Percentiles rank a stretch among this genome's conserved stretches.
These are phyloP conservation scores for Xyliphius kryptos DNA, from an alignment of 2,113 vertebrate species.

Conservation along the genomic window DNA sequence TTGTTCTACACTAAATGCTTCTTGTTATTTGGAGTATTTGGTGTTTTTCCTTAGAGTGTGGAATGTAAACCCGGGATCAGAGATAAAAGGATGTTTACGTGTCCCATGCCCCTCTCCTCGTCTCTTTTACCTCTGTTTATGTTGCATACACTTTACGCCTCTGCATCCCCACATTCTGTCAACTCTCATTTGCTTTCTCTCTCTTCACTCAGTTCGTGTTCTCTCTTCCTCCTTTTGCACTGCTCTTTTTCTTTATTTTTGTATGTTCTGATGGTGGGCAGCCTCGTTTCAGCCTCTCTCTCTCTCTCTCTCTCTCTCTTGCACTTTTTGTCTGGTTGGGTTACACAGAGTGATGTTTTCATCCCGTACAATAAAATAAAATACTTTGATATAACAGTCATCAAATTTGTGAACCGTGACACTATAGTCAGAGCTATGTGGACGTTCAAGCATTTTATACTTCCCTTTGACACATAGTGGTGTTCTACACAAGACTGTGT, in stretches of 20 bases:
- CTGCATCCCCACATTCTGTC: neutral
- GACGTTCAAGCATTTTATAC: no score
- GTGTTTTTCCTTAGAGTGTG: no score
- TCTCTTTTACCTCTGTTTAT: neutral
- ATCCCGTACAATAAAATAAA: neutral
- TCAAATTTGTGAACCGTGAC: no score
- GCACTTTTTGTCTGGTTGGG: neutral
- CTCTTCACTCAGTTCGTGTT: conserved; percentile 3
- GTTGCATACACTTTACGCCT: neutral
- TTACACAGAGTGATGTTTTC: neutral
- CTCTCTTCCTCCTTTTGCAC: neutral
- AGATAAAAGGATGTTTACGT: no score
- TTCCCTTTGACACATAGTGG: no score
- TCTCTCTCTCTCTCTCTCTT: neutral
- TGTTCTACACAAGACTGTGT: no score
- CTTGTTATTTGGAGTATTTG: no score
- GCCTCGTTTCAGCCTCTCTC: conserved; percentile 37
- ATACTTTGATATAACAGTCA: no score
- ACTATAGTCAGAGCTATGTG: no score
- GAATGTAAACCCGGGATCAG: no score
- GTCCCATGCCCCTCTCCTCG: no score
- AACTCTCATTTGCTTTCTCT: conserved; percentile 3
- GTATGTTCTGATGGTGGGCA: neutral
- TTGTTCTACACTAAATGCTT: no score
- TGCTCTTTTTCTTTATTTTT: neutral